Evolutionary conservation across 2,797 vertebrate genomes (phyloP).

Genomic region (Aulostomus chinensis): DNA sequence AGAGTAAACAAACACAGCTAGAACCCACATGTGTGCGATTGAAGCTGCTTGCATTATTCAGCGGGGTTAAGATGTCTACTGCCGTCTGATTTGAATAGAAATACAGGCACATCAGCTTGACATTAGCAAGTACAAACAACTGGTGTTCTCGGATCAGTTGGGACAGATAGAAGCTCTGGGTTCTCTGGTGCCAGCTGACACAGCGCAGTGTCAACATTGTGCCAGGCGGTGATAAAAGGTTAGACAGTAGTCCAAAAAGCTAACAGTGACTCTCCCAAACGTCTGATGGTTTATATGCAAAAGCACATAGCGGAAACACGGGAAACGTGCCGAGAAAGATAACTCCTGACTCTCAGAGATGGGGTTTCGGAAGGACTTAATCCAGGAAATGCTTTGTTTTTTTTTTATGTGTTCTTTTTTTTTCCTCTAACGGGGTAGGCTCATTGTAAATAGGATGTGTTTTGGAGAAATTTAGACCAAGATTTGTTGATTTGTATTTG

Average conservation of each 20-base stretch:
- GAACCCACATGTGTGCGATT: no score
- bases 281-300: constrained; percentile 46
- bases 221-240: constrained; percentile 49
- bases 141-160: constrained; percentile 12
- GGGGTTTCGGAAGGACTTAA: constrained; percentile 1
- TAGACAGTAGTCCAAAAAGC: constrained; percentile 42
- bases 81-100: constrained; percentile 21
- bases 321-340: constrained; percentile 41
- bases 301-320: constrained; percentile 45
- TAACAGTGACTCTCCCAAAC: constrained; percentile 38
- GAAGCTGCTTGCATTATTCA: constrained; percentile 27
- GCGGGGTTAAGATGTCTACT: constrained; percentile 5
- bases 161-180: constrained; percentile 4
- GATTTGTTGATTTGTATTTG: no score
- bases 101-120: constrained; percentile 10
- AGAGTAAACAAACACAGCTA: no score
- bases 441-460: no score
- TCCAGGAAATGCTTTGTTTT: constrained; percentile 18
- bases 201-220: constrained; percentile 50
- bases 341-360: constrained; percentile 15
- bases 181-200: constrained; percentile 35
- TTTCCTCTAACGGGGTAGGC: no score
- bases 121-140: constrained; percentile 24
- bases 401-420: constrained; percentile 1
- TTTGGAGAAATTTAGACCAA: not conserved